Percentiles rank a stretch among this genome's conserved stretches.
These are phyloP conservation scores for Florisuga fusca DNA, from an alignment of 2,797 vertebrate species.

Conservation along the genomic window DNA sequence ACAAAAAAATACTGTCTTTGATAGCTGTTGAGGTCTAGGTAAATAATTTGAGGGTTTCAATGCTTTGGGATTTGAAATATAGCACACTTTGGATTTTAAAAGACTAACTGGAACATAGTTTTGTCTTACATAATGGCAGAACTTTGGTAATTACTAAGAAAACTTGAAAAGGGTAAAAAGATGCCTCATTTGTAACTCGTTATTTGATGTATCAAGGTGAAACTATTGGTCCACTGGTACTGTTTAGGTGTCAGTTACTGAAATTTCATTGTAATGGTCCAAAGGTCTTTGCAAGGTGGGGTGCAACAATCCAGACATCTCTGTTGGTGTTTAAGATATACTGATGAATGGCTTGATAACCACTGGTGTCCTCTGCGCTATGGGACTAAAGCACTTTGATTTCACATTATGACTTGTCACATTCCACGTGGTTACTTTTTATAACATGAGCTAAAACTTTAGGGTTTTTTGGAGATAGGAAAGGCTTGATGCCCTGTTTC, in stretches of 20 bases:
- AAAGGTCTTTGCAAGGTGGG: not conserved
- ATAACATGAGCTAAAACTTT: slow-evolving; percentile 42
- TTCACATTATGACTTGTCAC: slow-evolving; percentile 56
- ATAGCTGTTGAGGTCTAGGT: not conserved
- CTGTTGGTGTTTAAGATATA: not conserved
- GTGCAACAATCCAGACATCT: not conserved
- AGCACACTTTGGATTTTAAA: not conserved
- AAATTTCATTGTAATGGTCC: not conserved
- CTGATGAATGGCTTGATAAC: not conserved
- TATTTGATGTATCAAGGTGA: not conserved
- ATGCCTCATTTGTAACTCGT: not conserved
- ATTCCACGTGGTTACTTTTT: slow-evolving; percentile 66
- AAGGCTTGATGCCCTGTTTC: slow-evolving; percentile 3
- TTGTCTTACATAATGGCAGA: not conserved
- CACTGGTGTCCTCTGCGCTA: not conserved
- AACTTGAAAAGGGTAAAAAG: not conserved
- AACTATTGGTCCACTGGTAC: not conserved
- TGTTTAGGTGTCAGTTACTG: not conserved
- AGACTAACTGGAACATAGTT: not conserved
- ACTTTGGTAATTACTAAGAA: not conserved
- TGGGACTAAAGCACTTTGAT: slow-evolving; percentile 63
- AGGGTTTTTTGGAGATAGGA: not conserved
- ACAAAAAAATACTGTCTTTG: slow-evolving; percentile 18
- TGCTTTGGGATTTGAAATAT: not conserved
- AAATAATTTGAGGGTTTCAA: not conserved